Conservation (phyloP, 2,888 invertebrate genomes). For the Acrobeloides nanus region DNA sequence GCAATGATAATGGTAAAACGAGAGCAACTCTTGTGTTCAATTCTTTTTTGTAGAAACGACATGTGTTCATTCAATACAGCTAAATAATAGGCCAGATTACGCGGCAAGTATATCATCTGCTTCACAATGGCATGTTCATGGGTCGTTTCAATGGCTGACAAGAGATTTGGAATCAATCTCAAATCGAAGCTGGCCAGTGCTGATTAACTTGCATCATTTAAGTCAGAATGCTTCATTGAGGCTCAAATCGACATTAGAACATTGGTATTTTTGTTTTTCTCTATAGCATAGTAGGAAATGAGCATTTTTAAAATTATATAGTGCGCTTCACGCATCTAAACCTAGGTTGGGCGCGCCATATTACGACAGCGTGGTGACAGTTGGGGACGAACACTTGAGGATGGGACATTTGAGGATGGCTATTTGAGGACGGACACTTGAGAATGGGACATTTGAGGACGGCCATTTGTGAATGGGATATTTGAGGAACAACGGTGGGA, state of each 20-base stretch:
- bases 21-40: constrained; percentile 1
- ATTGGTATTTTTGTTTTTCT: constrained; percentile 14
- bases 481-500: no score
- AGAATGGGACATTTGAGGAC: no score
- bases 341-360: no score
- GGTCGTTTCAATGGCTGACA: constrained; percentile 27
- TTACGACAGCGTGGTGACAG: no score
- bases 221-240: constrained; percentile 18
- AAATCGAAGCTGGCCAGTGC: constrained; percentile 23
- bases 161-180: constrained; percentile 16
- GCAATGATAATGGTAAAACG: constrained; percentile 31
- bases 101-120: constrained; percentile 17
- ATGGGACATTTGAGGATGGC: no score
- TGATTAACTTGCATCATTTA: constrained; percentile 29
- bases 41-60: constrained; percentile 22
- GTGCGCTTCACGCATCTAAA: constrained; percentile 6
- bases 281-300: neutral
- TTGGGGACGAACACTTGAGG: no score
- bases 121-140: constrained; percentile 21
- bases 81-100: constrained; percentile 51
- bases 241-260: constrained; percentile 13
- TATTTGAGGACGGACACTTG: no score
- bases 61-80: constrained; percentile 46
- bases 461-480: no score
- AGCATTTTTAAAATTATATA: neutral